Evolutionary conservation across 1,140 invertebrate genomes (phyloP).

Genomic region (Hydropsyche tenuis): DNA sequence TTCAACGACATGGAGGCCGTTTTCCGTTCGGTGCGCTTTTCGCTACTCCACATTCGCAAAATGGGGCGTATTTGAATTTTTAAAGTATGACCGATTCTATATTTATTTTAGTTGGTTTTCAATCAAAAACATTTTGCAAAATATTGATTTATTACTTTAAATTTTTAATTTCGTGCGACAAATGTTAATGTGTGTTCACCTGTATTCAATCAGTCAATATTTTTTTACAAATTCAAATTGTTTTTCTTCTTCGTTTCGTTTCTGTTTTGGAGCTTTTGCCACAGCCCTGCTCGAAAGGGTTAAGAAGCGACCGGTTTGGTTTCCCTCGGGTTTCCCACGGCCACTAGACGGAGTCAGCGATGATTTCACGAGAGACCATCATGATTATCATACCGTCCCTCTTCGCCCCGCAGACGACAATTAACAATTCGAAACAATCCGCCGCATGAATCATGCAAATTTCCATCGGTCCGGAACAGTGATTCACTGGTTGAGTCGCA

Average conservation of each 20-base stretch:
- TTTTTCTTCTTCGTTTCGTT: background rate
- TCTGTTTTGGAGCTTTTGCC: too few species aligned
- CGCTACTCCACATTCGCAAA: background rate
- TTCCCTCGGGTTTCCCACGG: slow-evolving; percentile 42
- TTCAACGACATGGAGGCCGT: slow-evolving; percentile 13
- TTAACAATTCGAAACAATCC: background rate
- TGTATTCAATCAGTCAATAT: background rate
- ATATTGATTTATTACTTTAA: too few species aligned
- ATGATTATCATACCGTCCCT: slow-evolving; percentile 19
- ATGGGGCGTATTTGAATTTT: too few species aligned
- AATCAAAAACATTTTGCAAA: too few species aligned
- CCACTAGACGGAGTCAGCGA: slow-evolving; percentile 39
- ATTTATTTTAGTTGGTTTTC: too few species aligned
- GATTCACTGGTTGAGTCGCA: background rate
- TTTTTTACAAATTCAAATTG: background rate
- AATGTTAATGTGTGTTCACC: background rate
- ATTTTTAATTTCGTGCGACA: too few species aligned
- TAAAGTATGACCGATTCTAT: too few species aligned
- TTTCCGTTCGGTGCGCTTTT: background rate
- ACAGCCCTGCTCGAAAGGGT: slow-evolving; percentile 12
- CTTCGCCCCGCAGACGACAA: background rate
- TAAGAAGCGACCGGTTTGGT: slow-evolving; percentile 21
- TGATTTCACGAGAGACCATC: slow-evolving; percentile 37
- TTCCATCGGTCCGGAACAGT: background rate
- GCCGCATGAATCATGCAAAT: slow-evolving; percentile 30